Evolutionary conservation across 2,113 vertebrate species (phyloP), one percentile per base, ranked within the genome.

Genomic region (Phaethon lepturus): DNA sequence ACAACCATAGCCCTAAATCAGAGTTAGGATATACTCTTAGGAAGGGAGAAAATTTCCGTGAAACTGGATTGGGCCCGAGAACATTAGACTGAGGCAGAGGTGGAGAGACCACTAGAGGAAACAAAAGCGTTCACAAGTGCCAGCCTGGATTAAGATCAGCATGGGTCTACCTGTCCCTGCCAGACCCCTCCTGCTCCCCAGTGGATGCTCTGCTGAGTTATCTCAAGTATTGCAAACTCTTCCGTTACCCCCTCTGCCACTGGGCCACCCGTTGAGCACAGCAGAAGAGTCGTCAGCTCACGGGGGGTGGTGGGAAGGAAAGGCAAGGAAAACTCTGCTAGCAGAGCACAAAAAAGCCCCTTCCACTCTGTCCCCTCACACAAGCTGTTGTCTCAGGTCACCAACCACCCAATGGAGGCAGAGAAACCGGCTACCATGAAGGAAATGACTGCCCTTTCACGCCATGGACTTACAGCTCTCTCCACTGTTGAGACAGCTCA

Each of bases 401-500:
- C 56, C 73, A 81, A 17, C 26, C 11, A 2, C 59, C 60, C 7
- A 7, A 78, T 15, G 33, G 25, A 89, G 33, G 68, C 63, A 81
- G n/a, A 87, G 58, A 79, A 91, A 74, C 19, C 56, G 87, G 40
- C 40, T 26, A 78, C 74, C 90, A 82, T 3, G 2, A 88, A 90
- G 49, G 56, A 76, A 91, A 89, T 0, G 2, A 78, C 55, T 59
- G 77, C 69, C 80, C 62, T 91, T 72, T 89, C 35, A 6, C 28
- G 38, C 58, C 9, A 6, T 47, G 44, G 59, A 55, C 59, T 74
- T 73, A 53, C 31, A 80, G 47, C 38, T 69, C 69, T 56, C 69
- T 93, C 74, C 62, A 15, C 47, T 31, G 49, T 84, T 91, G 84
- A 93, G 40, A 81, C 52, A 82, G 91, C 66, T 88, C 84, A 68